phyloP scores from a whole-genome alignment of 2,888 invertebrate species.

The Parnassius glacialis region DNA sequence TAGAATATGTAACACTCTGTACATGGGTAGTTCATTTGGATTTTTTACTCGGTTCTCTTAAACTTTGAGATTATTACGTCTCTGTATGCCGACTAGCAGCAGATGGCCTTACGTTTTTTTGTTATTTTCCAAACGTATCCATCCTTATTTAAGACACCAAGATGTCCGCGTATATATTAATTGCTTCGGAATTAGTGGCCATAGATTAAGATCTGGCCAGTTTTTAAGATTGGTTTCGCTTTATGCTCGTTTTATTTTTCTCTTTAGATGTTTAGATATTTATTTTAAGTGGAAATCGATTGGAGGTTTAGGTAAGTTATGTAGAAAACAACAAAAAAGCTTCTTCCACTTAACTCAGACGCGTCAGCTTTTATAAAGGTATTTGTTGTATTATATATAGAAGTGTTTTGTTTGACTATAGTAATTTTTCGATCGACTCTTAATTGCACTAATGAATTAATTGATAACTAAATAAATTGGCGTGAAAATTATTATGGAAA shows the following conservation, averaged over 20 bases:
- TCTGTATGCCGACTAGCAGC: slow-evolving; percentile 35
- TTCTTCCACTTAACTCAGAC: not conserved
- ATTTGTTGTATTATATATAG: too few relatives aligned
- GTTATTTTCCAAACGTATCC: slow-evolving; percentile 25
- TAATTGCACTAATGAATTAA: too few relatives aligned
- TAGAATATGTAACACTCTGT: slow-evolving; percentile 22
- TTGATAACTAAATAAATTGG: too few relatives aligned
- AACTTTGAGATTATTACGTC: slow-evolving; percentile 41
- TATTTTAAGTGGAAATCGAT: slow-evolving; percentile 22
- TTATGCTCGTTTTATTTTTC: slow-evolving; percentile 15
- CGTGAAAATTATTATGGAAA: too few relatives aligned
- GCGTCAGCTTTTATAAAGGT: too few relatives aligned
- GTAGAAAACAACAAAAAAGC: slow-evolving; percentile 1
- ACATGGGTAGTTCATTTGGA: slow-evolving; percentile 24
- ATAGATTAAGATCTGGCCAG: slow-evolving; percentile 25
- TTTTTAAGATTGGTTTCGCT: slow-evolving; percentile 27
- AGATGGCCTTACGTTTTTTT: slow-evolving; percentile 28
- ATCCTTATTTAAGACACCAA: slow-evolving; percentile 21
- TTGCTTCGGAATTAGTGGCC: slow-evolving; percentile 31
- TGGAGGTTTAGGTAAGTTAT: slow-evolving; percentile 8
- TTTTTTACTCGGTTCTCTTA: slow-evolving; percentile 32
- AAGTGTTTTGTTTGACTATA: too few relatives aligned
- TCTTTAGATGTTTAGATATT: slow-evolving; percentile 21
- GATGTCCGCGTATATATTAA: slow-evolving; percentile 34
- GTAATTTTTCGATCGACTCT: too few relatives aligned